These are phyloP conservation scores for Aphidius gifuensis DNA, from an alignment of 1,140 invertebrate genomes.

Conservation along the genomic window DNA sequence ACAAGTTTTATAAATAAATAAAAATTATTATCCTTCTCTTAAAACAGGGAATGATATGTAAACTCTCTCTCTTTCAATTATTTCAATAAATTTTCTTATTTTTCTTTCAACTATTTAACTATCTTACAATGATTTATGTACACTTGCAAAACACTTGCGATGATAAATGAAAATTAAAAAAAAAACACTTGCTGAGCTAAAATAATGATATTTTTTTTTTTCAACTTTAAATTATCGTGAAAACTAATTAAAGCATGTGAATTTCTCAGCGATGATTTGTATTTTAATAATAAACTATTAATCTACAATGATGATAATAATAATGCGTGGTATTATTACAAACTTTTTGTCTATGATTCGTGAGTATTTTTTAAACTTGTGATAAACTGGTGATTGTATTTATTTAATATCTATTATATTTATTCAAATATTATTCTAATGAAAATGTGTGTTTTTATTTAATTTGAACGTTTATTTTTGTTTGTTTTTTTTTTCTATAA, in stretches of 20 bases:
- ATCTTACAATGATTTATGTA: slow-evolving; percentile 11
- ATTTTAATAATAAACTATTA: too few relatives aligned
- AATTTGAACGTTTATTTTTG: slow-evolving; percentile 11
- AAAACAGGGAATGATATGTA: slow-evolving; percentile 26
- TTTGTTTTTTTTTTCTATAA: slow-evolving; percentile 14
- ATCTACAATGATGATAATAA: too few relatives aligned
- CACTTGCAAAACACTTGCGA: slow-evolving; percentile 3
- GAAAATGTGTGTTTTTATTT: neutral
- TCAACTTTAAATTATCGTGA: too few relatives aligned
- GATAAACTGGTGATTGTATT: too few relatives aligned
- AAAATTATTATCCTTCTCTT: slow-evolving; percentile 18
- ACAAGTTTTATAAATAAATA: slow-evolving; percentile 14
- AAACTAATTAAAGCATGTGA: too few relatives aligned
- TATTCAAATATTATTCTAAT: neutral
- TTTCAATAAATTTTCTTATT: neutral
- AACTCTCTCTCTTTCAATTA: neutral
- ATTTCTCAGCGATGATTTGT: too few relatives aligned
- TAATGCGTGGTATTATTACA: too few relatives aligned
- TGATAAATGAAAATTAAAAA: neutral
- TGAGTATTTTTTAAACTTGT: neutral
- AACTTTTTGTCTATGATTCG: too few relatives aligned
- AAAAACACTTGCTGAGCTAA: too few relatives aligned
- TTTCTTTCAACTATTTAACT: neutral
- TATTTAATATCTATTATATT: neutral
- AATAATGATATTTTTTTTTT: too few relatives aligned